These are phyloP conservation scores for Pipra filicauda DNA, from an alignment of 2,113 vertebrate species.

Conservation along the genomic window DNA sequence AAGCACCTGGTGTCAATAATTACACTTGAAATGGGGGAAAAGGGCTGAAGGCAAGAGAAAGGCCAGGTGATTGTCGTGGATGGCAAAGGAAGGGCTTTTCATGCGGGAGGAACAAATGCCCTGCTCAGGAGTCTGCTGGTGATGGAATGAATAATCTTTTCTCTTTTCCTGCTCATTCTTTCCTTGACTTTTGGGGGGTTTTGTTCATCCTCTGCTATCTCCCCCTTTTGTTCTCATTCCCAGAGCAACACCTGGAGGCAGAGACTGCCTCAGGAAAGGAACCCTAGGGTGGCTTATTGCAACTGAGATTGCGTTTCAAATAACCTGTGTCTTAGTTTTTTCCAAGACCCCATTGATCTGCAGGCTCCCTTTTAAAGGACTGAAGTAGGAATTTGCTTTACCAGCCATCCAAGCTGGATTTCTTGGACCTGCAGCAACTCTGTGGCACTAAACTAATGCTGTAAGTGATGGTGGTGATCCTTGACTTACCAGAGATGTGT, in stretches of 20 bases:
- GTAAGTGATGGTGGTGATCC: background rate
- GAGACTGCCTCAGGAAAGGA: conserved; percentile 13
- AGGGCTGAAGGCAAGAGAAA: conserved; percentile 13
- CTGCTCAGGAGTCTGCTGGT: background rate
- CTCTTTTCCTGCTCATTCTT: background rate
- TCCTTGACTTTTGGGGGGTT: background rate
- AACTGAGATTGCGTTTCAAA: background rate
- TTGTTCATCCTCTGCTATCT: background rate
- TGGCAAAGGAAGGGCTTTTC: background rate
- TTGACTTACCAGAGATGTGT: background rate
- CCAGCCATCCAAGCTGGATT: background rate
- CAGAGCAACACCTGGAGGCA: background rate
- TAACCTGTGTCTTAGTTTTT: background rate
- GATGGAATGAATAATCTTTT: background rate
- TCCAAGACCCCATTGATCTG: background rate
- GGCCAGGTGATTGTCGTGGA: conserved; percentile 24
- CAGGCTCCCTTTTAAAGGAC: background rate
- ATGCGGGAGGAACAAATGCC: background rate
- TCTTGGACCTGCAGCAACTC: background rate
- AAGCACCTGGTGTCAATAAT: conserved; percentile 74
- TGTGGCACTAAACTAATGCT: background rate
- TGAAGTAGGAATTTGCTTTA: background rate
- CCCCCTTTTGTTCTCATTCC: conserved; percentile 33
- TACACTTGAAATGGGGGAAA: background rate
- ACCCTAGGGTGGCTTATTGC: background rate